Evolutionary conservation across 2,888 invertebrate genomes (phyloP).

Genomic region (Frankliniella fusca): DNA sequence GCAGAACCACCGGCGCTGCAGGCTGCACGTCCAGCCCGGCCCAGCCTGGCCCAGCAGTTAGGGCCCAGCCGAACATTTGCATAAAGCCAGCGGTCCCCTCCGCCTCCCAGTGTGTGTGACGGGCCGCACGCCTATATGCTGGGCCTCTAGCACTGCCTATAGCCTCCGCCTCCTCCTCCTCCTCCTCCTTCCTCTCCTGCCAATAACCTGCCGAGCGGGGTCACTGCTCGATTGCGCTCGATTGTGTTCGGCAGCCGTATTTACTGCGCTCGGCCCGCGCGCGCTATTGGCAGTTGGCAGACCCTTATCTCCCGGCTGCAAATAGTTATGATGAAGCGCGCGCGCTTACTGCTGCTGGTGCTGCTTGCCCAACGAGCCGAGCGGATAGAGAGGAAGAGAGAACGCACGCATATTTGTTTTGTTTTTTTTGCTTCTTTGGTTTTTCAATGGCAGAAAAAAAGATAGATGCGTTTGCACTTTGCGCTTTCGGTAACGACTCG

Average conservation of each 20-base stretch:
- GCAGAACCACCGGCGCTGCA: not conserved
- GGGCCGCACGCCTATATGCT: not conserved
- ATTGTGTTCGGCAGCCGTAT: not conserved
- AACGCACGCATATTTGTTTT: not conserved
- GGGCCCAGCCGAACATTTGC: not conserved
- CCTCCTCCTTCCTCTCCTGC: no score
- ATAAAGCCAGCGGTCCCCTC: not conserved
- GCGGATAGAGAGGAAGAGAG: no score
- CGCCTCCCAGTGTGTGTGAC: not conserved
- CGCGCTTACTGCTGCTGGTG: not conserved
- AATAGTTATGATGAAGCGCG: not conserved
- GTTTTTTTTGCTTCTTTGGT: not conserved
- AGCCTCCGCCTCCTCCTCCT: not conserved
- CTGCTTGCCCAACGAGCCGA: not conserved
- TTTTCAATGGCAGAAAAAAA: not conserved
- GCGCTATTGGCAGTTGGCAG: slow-evolving; percentile 19
- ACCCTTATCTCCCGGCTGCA: slow-evolving; percentile 11
- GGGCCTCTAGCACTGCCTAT: not conserved
- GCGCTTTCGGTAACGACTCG: not conserved
- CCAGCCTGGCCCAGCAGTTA: not conserved
- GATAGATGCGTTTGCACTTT: not conserved
- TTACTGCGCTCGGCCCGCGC: not conserved
- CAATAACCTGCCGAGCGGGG: no score
- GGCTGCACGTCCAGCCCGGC: not conserved
- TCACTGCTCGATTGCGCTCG: no score